phyloP scores from a whole-genome alignment of 2,797 vertebrate species.

The Ctenopoma kingsleyae region DNA sequence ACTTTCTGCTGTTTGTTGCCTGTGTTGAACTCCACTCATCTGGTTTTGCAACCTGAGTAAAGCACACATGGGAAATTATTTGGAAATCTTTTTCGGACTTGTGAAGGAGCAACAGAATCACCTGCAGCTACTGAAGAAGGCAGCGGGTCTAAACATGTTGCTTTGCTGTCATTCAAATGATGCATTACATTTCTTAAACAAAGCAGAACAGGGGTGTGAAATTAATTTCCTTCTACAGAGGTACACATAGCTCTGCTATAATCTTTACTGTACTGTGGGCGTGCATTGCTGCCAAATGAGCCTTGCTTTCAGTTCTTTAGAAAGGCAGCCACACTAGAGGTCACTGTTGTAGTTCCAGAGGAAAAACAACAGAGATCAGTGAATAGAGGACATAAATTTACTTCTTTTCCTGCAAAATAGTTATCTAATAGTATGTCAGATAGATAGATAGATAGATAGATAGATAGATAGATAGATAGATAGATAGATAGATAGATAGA shows the following conservation, averaged over 20 bases:
- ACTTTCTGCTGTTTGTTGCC: constrained; percentile 5
- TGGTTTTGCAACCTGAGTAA: constrained; percentile 40
- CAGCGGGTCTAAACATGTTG: constrained; percentile 10
- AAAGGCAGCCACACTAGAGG: constrained; percentile 92
- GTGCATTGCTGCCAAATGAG: not conserved
- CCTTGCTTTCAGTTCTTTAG: constrained; percentile 16
- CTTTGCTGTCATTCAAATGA: constrained; percentile 2
- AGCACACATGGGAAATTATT: constrained; percentile 42
- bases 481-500: too few relatives aligned
- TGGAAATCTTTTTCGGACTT: constrained; percentile 26
- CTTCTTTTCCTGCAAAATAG: not conserved
- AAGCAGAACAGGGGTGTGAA: constrained; percentile 1
- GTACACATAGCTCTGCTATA: not conserved
- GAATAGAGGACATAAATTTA: constrained; percentile 9
- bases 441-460: too few relatives aligned
- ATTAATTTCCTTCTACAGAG: not conserved
- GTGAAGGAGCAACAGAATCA: constrained; percentile 14
- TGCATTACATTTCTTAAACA: not conserved
- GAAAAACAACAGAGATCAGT: constrained; percentile 36
- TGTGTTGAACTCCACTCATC: constrained; percentile 29
- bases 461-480: too few relatives aligned
- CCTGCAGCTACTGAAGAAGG: constrained; percentile 35
- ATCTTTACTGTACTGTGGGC: not conserved
- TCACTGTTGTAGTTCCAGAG: constrained; percentile 93
- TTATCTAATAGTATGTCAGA: not conserved